Evolutionary conservation across 1,140 invertebrate genomes (phyloP), one percentile per base, ranked within the genome.

Genomic region (Drosophila kanapiae): DNA sequence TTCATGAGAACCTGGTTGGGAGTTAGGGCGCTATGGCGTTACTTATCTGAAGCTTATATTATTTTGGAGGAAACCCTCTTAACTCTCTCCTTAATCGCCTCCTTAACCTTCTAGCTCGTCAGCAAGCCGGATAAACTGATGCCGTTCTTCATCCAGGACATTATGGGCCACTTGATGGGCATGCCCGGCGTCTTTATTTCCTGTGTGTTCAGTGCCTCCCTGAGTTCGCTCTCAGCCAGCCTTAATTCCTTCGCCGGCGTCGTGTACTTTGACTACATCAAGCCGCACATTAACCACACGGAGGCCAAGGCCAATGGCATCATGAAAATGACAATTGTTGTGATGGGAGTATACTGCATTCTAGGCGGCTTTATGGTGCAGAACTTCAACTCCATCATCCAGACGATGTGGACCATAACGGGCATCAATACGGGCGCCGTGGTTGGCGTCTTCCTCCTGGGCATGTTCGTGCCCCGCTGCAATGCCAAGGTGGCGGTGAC

Each of bases 161-260:
- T 95, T 27, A 93, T 95, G 18, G 93, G 93, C 4, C 81, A 94
- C 45, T 79, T 95, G 27, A 93, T 93, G 8, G 95, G 95, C n/a
- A 82, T 96, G 70, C 94, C 95, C 2, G 96, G 96, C 4, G 68
- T 96, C 1, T 96, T 96, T 78, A 94, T 96, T 3, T 95, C 95
- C 33, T 95, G 95, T 57, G 94, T 96, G 4, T 96, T 96, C 68
- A 95, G 95, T 80, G 96, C 95, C 35, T 95, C 95, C 8, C 93
- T 75, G 82, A 97, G 96, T 82, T 96, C 95, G 6, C 94, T 96
- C 93, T 96, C 95, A 0, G 95, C 95, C 6, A 94, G 95, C 16
- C 88, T 97, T 3, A 97, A 97, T 82, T 96, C 96, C 1, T 94
- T 97, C 92, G 94, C 96, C 3, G 96, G 96, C 0, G 95, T 96